A percentile compares a stretch with the other conserved stretches of the same genome.
These are phyloP conservation scores for Megaptera novaeangliae DNA, from an alignment of 2,113 vertebrate species.

Conservation along the genomic window DNA sequence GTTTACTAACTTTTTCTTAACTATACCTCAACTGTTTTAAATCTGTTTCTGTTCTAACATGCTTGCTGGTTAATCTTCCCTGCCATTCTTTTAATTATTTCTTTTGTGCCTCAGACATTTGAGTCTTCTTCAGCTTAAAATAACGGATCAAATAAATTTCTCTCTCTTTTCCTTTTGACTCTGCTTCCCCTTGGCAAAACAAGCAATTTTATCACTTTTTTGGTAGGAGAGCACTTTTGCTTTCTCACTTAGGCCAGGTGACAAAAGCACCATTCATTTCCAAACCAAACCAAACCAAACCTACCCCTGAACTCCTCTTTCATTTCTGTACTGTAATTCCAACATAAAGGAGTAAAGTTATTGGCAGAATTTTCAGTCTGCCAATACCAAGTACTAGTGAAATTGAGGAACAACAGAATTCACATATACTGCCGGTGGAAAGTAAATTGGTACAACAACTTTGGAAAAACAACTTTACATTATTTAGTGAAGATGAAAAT, in stretches of 20 bases:
- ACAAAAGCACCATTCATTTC: not conserved
- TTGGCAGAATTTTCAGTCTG: not conserved
- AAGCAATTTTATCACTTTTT: not conserved
- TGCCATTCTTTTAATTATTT: not conserved
- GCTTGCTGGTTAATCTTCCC: not conserved
- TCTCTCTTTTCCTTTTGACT: not conserved
- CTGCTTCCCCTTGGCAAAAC: not conserved
- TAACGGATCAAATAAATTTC: not conserved
- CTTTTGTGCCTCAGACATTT: not conserved
- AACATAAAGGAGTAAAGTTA: not conserved
- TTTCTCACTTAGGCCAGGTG: not conserved
- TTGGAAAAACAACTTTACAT: not conserved
- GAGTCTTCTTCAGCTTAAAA: not conserved
- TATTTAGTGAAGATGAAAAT: not conserved
- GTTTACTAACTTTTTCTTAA: not conserved
- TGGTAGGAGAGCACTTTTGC: not conserved
- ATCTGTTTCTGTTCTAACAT: not conserved
- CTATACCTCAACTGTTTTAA: not conserved
- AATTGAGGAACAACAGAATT: not conserved
- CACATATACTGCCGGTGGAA: not conserved
- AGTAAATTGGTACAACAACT: not conserved
- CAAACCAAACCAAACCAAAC: not conserved
- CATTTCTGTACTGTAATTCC: not conserved
- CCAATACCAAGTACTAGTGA: not conserved
- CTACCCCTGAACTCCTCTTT: not conserved